Base-by-base conservation (phyloP, 2,797 vertebrate genomes). In the Nannoperca australis region DNA sequence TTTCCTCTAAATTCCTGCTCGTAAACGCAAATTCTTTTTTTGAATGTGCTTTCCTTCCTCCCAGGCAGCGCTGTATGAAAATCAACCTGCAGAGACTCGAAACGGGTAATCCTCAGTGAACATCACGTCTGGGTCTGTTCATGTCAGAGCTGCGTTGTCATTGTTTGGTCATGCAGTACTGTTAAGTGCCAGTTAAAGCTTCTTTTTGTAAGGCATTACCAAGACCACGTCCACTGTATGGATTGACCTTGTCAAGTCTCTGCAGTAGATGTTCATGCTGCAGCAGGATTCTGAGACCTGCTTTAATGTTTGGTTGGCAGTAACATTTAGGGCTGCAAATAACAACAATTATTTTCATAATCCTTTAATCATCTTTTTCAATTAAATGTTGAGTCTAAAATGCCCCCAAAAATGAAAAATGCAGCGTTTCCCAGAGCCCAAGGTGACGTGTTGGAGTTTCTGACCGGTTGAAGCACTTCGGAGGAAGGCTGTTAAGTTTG, bases 71-170 rank as follows among this genome's bases (percentile, higher is more conserved):
- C 6, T 55, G 27, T 24, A 8, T 65, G 65, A 49, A 60, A 51
- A 54, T 44, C 30, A 22, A 32, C 15, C 22, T 67, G 76, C 73
- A 73, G 27, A 75, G 53, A 68, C 56, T 77, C 59, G 49, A 62
- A 55, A 20, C 27, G 0, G 11, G 8, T 30, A 18, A 54, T 79
- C 24, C n/a, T 53, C 47, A 9, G 61, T 20, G 10, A 3, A 49
- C 44, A 17, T 36, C 11, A 40, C 3, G 67, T 56, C 36, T 7
- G 24, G 59, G 13, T 22, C 10, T 70, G 50, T 68, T 32, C 32
- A 7, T 32, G 17, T 62, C 44, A 36, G 15, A n/a, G 30, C 5
- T 72, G 44, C 7, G 30, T 7, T 68, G 44, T 10, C 9, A 17
- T 17, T 22, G 49, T 61, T 32, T 30, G 55, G 27, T 32, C 40